Conservation (phyloP, 1,140 invertebrate species). For the Drosophila micromelanica region DNA sequence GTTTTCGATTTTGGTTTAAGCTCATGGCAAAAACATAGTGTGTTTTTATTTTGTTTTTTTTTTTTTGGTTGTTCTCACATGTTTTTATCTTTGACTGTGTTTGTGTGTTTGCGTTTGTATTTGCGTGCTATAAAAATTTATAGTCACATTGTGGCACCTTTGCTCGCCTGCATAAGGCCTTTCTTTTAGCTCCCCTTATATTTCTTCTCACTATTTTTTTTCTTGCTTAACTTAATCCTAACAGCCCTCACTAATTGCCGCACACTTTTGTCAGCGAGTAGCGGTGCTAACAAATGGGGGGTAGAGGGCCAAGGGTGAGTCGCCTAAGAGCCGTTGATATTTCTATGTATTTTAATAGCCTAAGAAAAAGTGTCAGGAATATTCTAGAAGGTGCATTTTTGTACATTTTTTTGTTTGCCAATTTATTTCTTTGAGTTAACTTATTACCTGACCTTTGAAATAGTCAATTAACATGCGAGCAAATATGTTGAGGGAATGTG, state of each 20-base stretch:
- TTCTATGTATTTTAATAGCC: background rate
- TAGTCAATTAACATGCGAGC: background rate
- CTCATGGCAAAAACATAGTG: background rate
- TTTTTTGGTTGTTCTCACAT: background rate
- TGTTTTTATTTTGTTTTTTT: no score
- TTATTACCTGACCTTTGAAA: background rate
- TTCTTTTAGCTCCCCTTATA: background rate
- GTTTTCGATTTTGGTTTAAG: conserved; percentile 19
- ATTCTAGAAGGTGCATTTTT: background rate
- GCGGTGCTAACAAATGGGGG: no score
- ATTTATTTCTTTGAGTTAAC: no score
- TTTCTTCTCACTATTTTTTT: background rate
- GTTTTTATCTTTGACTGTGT: background rate
- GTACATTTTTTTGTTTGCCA: background rate
- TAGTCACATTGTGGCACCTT: background rate
- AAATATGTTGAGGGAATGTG: background rate
- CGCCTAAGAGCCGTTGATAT: background rate
- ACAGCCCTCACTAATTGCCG: no score
- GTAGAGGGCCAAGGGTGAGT: no score
- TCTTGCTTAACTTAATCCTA: background rate
- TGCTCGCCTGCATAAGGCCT: no score
- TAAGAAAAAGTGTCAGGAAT: background rate
- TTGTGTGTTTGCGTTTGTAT: background rate
- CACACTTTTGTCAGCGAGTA: background rate
- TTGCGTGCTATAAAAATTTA: background rate